Evolutionary conservation across 2,113 vertebrate genomes (phyloP).

Genomic region (Gobio gobio): DNA sequence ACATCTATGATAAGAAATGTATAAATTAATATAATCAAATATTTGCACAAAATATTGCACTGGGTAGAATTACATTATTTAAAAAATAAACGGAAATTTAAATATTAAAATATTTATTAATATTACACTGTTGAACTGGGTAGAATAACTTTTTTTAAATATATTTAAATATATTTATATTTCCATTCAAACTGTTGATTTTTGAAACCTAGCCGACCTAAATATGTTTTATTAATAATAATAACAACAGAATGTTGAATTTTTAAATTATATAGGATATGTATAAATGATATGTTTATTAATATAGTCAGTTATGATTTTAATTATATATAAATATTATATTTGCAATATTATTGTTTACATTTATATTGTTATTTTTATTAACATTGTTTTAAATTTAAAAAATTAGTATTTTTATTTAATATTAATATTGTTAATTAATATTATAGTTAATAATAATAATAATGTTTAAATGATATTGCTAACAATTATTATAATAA

Average conservation of each 20-base stretch:
- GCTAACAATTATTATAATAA: too few species aligned
- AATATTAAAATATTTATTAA: not conserved
- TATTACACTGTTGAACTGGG: not conserved
- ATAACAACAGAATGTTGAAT: not conserved
- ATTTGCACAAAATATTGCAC: not conserved
- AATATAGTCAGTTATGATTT: not conserved
- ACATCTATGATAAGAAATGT: too few species aligned
- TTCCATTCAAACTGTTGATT: not conserved
- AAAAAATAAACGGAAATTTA: not conserved
- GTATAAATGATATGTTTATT: not conserved
- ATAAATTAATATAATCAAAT: too few species aligned
- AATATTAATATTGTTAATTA: not conserved
- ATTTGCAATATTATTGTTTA: not conserved
- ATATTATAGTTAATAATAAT: not conserved
- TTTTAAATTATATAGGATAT: not conserved
- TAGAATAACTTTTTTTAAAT: too few species aligned
- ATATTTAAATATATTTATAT: not conserved
- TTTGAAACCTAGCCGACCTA: too few species aligned
- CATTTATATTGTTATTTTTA: not conserved
- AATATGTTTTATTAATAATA: not conserved
- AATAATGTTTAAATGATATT: not conserved
- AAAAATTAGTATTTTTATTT: not conserved
- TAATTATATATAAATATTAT: not conserved
- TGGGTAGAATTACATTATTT: not conserved
- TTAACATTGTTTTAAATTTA: not conserved